Evolutionary conservation across 2,888 invertebrate species (phyloP), one percentile per base, ranked within the genome.

Genomic region (Nymphalis urticae): DNA sequence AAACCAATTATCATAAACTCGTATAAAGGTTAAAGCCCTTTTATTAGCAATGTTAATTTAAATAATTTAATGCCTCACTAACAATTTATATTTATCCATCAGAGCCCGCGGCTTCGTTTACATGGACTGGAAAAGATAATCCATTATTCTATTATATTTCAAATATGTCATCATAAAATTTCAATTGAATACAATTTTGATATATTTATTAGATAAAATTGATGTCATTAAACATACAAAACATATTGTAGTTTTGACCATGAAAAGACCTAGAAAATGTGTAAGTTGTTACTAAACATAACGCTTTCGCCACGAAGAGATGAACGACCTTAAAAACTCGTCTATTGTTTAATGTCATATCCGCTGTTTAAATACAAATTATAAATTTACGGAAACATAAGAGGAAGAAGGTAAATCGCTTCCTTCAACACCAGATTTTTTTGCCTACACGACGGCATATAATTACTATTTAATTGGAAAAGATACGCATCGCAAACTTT

Each of bases 401-500:
- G 47, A 75, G 75, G 75, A 76, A 75, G 69, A 67, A 72, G 63
- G 73, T 63, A 65, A 75, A 67, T 64, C 63, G 61, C 66, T 75
- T 75, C 75, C 75, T 64, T 64, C 62, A 62, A 61, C 62, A 48
- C 51, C 56, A 48, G 61, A 72, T 64, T 75, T 75, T 70, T 68
- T 70, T 24, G 50, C 48, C 9, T 10, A 64, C 68, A 42, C 70
- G 66, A 54, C 72, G 64, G 70, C 67, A 65, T 51, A 66, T 72
- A 69, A 72, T 75, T 70, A 62, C 69, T 63, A 71, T 72, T 73
- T 70, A 75, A 73, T 79, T 76, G 75, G 75, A 76, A 9, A 77
- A 73, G 76, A 77, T 75, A 78, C 79, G 79, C 76, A 79, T 66
- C 67, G 53, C 56, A 36, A 64, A 69, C 58, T 72, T 53, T 60